Percentiles rank a stretch among this genome's conserved stretches.
Evolutionary conservation across 2,888 invertebrate genomes (phyloP).

Genomic region (Torymus auratus): DNA sequence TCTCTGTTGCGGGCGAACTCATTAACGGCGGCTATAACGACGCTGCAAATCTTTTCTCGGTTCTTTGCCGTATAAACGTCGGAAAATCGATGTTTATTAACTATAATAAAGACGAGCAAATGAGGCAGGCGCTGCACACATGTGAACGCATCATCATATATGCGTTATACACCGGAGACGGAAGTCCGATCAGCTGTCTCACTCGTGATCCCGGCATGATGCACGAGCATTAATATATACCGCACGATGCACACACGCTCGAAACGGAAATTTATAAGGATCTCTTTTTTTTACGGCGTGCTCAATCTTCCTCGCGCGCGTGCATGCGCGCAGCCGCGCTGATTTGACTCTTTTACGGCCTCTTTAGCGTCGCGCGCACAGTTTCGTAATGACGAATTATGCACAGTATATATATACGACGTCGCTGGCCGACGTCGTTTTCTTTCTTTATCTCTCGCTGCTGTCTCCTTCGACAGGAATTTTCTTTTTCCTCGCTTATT

Average conservation of each 20-base stretch:
- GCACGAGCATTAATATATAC: background rate
- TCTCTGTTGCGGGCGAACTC: no score
- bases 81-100: no score
- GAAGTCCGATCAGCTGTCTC: conserved; percentile 20
- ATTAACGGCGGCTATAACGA: no score
- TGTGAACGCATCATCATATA: background rate
- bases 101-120: background rate
- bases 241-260: background rate
- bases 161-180: background rate
- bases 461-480: no score
- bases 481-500: no score
- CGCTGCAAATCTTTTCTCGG: no score
- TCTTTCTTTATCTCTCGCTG: no score
- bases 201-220: conserved; percentile 1
- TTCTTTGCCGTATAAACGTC: no score
- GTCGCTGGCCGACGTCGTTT: no score
- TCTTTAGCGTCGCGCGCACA: conserved; percentile 1
- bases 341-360: conserved; percentile 39
- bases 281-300: no score
- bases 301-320: conserved; percentile 11
- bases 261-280: no score
- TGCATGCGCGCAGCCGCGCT: background rate
- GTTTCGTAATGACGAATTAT: conserved; percentile 16
- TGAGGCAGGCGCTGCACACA: background rate
- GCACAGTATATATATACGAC: background rate